Conservation (phyloP, 2,888 invertebrate genomes). For the Erebia ligea region DNA sequence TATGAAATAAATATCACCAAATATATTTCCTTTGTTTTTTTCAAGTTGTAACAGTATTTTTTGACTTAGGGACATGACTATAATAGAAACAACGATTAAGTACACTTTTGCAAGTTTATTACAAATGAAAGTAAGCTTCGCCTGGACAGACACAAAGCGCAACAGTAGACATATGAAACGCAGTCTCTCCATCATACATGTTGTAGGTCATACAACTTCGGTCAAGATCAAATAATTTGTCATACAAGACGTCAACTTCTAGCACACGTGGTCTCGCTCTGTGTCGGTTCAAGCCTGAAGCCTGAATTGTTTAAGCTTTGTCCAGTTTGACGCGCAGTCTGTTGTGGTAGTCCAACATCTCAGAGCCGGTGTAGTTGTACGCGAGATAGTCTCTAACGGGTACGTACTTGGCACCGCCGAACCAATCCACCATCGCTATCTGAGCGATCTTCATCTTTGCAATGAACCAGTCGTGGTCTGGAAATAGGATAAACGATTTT, state of each 20-base stretch:
- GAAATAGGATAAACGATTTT: conserved; percentile 48
- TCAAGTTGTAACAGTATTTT: background rate
- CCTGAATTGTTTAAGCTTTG: background rate
- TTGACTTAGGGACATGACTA: no score
- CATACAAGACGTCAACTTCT: no score
- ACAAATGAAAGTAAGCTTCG: background rate
- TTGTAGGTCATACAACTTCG: no score
- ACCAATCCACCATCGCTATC: conserved; percentile 90
- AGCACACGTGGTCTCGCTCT: background rate
- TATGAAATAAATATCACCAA: background rate
- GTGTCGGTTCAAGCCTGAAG: no score
- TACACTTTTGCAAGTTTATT: background rate
- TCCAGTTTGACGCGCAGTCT: conserved; percentile 21
- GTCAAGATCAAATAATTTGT: no score
- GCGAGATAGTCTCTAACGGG: conserved; percentile 85
- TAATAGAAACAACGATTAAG: background rate
- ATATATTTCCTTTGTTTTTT: background rate
- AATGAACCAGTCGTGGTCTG: conserved; percentile 91
- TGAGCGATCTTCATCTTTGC: conserved; percentile 89
- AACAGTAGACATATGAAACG: no score
- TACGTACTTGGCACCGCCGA: conserved; percentile 90
- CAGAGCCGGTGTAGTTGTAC: conserved; percentile 73
- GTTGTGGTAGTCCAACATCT: conserved; percentile 59
- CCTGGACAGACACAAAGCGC: no score
- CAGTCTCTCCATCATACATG: no score